phyloP scores from a whole-genome alignment of 2,113 vertebrate species.

The Falcunculus frontatus region DNA sequence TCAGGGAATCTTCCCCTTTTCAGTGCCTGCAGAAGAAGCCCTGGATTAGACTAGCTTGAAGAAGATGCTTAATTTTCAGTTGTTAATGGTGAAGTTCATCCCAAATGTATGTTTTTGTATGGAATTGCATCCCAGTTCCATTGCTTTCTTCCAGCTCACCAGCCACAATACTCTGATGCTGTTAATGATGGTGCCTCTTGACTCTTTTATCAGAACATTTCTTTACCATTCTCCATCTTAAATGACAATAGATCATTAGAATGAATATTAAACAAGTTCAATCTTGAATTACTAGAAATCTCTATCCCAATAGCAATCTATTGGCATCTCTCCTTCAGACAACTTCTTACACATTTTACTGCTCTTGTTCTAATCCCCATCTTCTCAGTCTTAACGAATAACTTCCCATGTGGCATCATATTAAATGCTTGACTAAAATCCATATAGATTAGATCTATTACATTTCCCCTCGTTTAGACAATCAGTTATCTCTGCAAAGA shows the following conservation, averaged over 20 bases:
- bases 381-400: constrained; percentile 48
- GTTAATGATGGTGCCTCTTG: neutral
- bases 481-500: neutral
- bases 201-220: neutral
- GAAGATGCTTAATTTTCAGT: neutral
- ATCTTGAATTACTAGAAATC: neutral
- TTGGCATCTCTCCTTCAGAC: neutral
- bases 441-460: constrained; percentile 12
- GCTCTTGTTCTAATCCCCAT: constrained; percentile 25
- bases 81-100: neutral
- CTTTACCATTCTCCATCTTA: neutral
- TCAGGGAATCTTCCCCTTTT: neutral
- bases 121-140: neutral
- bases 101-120: neutral
- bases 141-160: neutral
- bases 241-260: neutral
- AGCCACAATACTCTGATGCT: neutral
- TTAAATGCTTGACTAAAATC: constrained; percentile 40
- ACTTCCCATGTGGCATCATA: constrained; percentile 40
- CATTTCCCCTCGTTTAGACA: constrained; percentile 8
- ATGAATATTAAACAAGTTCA: neutral
- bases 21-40: neutral
- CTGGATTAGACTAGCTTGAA: neutral
- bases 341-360: neutral
- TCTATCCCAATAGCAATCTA: neutral